Base-by-base conservation (phyloP, 2,888 invertebrate genomes). In the Acanthopleura granulata region DNA sequence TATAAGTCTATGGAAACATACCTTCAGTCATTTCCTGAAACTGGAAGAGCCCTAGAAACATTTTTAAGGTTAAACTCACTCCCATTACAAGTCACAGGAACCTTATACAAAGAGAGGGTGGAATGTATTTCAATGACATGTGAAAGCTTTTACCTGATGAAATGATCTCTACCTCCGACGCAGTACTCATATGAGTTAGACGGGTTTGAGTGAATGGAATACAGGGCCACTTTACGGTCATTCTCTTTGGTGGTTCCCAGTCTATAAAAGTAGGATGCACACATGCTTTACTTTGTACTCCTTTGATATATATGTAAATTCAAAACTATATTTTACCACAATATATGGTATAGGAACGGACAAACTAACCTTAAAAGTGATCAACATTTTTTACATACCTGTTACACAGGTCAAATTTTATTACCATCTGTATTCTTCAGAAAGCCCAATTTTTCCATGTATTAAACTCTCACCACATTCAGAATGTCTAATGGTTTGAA, bases 121-220 rank as follows among this genome's bases (percentile, higher is more conserved):
- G 25, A 4, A 57, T 27, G 22, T 9, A 16, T 18, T 0, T 15
- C 15, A 62, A 73, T 30, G 25, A 0, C 62, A 14, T 9, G 29
- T 40, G 14, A 27, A 72, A 15, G 49, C 22, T 9, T 62, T 61
- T 76, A 92, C 76, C 95, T 93, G 69, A 97, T 94, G 87, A 92
- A 94, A 83, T 94, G 93, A 91, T 96, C 96, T 71, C 94, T 92
- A 0, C 98, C 98, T 73, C 95, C 94, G 25, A 97, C 94, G 84
- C 95, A 94, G 89, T 97, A 95, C 91, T 96, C 94, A 74, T 93
- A 92, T 16, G 94, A 92, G 83, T 94, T 93, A 49, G 94, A 90
- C 0, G 98, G 97, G 92, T 98, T 95, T 11, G 94, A 94, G 84
- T 94, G 93, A 86, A 98, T 95, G 89, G 96, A 96, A 91, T 96